Conservation (phyloP, 2,888 invertebrate species). For the Gryllus longicercus region DNA sequence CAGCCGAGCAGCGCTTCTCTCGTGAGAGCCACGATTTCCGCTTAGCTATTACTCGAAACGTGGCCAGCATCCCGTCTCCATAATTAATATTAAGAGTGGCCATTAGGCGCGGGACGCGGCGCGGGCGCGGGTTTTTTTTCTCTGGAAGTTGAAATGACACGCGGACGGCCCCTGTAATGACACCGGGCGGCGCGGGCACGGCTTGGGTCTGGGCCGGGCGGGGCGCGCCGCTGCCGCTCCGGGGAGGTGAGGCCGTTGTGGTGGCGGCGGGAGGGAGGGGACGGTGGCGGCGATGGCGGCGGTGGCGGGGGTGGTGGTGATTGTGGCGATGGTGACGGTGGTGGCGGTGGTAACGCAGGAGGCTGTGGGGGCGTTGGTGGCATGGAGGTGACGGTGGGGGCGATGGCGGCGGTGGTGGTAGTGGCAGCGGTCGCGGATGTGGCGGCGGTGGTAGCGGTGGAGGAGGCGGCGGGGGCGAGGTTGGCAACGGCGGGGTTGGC, state of each 20-base stretch:
- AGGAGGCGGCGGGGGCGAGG: no score
- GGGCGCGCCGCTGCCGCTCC: neutral
- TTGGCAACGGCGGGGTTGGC: no score
- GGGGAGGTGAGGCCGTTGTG: neutral
- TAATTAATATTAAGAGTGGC: neutral
- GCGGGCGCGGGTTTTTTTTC: neutral
- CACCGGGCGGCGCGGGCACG: neutral
- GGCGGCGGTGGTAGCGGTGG: no score
- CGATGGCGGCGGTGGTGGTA: no score
- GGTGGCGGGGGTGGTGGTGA: neutral
- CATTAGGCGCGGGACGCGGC: neutral
- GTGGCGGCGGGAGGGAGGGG: neutral
- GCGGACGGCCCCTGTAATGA: neutral
- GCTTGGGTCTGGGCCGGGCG: neutral
- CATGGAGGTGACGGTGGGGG: no score
- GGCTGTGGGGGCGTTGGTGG: no score
- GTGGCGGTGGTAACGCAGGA: no score
- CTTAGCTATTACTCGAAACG: neutral
- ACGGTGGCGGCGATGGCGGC: neutral
- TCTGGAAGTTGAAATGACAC: neutral
- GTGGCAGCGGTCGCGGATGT: no score
- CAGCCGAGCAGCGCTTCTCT: neutral
- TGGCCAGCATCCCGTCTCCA: neutral
- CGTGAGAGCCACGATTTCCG: neutral
- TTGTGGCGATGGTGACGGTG: no score